Evolutionary conservation across 2,113 vertebrate species (phyloP).

Genomic region (Erythrocebus patas): DNA sequence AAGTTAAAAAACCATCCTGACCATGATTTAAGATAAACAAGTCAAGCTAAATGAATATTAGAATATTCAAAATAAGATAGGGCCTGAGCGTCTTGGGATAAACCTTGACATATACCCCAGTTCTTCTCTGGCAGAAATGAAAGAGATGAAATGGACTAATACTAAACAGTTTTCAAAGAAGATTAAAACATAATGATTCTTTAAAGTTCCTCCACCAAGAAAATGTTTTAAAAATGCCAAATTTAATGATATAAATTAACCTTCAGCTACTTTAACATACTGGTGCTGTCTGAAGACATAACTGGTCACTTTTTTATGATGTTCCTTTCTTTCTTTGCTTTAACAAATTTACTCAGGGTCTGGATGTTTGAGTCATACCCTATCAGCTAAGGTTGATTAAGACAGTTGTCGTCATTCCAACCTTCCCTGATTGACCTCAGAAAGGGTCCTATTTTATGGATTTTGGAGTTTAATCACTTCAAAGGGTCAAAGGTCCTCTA

Average conservation of each 20-base stretch:
- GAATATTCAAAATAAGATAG: neutral
- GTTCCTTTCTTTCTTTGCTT: neutral
- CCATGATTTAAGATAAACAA: neutral
- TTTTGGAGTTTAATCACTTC: neutral
- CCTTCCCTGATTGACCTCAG: neutral
- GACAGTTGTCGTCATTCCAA: neutral
- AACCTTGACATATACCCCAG: neutral
- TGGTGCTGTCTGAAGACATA: neutral
- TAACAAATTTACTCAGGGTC: neutral
- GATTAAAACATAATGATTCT: neutral
- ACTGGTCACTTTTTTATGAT: neutral
- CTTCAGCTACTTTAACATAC: neutral
- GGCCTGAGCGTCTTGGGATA: neutral
- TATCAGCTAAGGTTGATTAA: neutral
- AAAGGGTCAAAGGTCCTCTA: neutral
- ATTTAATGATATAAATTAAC: conserved; percentile 2
- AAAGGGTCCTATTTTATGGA: neutral
- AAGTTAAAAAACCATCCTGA: neutral
- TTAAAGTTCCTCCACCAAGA: neutral
- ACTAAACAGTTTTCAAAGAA: neutral
- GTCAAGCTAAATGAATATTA: neutral
- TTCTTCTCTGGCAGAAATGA: neutral
- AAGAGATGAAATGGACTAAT: neutral
- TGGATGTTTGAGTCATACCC: neutral
- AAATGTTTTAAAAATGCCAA: conserved; percentile 7